Base-by-base conservation (phyloP, 2,888 invertebrate species). In the Beris chalybata region DNA sequence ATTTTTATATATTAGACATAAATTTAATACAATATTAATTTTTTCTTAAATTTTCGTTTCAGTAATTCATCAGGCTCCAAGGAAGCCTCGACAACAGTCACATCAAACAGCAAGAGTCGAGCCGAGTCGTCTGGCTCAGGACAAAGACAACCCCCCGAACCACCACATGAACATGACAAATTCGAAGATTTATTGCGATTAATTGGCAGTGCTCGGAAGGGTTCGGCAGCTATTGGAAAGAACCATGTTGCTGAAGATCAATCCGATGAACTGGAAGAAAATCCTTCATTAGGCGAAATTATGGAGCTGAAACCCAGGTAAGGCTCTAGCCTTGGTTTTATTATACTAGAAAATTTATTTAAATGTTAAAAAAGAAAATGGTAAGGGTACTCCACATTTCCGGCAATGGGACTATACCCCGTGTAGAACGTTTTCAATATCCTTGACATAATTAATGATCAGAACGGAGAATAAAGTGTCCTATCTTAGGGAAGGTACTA, bases 261-360 rank as follows among this genome's bases (percentile, higher is more conserved):
- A 68, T 81, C 79, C 67, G 81, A 50, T 7, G 50, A 82, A 55
- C 85, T 86, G 71, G 82, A 85, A 53, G 85, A 86, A 68, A 90
- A 90, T 78, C 91, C 91, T 0, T 87, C 87, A 4, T 83, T 93
- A 67, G 89, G 85, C 0, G 87, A 90, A 73, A 79, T 91, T 78
- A 87, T 88, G 74, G 86, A 81, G 66, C 76, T 83, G 45, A 75
- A 76, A 71, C 72, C 78, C 53, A 79, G 81, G 84, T 84, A 74
- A 80, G 82, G 68, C 22, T 30, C 13, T 48, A 22, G 1, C 22
- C 4, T 15, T 48, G 38, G 9, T 38, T 38, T 38, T 38, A 38
- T 38, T 38, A 7, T 22, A 22, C 22, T 22, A 22, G 22, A 3
- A 22, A 22, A 22, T 22, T 22, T 1, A 22, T 22, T 22, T 22